These are phyloP conservation scores for Thunnus albacares DNA, from an alignment of 2,797 vertebrate genomes.

Conservation along the genomic window DNA sequence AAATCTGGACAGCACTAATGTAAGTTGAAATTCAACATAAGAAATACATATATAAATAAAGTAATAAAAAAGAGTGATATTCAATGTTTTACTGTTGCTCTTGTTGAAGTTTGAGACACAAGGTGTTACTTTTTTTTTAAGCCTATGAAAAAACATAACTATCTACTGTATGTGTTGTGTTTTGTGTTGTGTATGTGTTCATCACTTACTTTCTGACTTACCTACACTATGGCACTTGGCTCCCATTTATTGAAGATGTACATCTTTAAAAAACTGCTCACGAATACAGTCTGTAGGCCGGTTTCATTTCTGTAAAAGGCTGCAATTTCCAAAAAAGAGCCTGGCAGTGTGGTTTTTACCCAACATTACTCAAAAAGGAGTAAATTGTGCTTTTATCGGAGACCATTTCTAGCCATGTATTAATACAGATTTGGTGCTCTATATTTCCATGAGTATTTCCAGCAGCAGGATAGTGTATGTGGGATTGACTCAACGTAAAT, in stretches of 20 bases:
- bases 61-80: too few species aligned
- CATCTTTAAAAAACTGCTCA: background rate
- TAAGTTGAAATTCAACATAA: too few species aligned
- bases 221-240: background rate
- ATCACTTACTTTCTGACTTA: background rate
- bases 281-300: background rate
- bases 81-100: background rate
- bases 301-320: background rate
- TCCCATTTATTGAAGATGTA: background rate
- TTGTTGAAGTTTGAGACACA: background rate
- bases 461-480: background rate
- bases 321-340: background rate
- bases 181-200: too few species aligned
- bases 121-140: too few species aligned
- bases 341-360: too few species aligned
- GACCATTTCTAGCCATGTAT: too few species aligned
- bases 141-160: background rate
- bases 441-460: background rate
- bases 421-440: background rate
- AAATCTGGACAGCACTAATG: too few species aligned
- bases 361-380: too few species aligned
- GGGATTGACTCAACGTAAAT: too few species aligned
- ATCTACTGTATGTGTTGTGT: too few species aligned
- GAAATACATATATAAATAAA: too few species aligned
- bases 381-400: too few species aligned